These are phyloP conservation scores for Neuroterus valhalla DNA, from an alignment of 1,140 invertebrate genomes.

Conservation along the genomic window DNA sequence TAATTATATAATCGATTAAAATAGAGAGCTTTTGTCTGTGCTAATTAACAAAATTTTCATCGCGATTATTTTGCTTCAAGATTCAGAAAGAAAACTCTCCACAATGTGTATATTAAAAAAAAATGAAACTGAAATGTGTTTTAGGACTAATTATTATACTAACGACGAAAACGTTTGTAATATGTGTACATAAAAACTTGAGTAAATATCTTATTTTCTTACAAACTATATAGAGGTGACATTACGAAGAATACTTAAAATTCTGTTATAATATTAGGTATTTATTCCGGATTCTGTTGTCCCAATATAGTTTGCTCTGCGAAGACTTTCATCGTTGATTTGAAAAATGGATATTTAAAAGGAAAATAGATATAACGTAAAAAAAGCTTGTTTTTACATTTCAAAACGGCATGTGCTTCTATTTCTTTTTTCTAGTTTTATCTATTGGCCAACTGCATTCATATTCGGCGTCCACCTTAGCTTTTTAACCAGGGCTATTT, in stretches of 20 bases:
- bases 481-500: conserved; percentile 8
- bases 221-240: conserved; percentile 67
- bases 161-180: conserved; percentile 61
- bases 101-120: conserved; percentile 23
- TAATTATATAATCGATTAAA: conserved; percentile 33
- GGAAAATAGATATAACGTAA: conserved; percentile 36
- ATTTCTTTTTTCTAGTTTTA: conserved; percentile 26
- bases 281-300: conserved; percentile 65
- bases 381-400: conserved; percentile 33
- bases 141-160: conserved; percentile 30
- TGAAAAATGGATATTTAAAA: conserved; percentile 35
- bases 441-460: conserved; percentile 19
- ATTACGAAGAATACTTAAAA: conserved; percentile 65
- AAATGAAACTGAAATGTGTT: not conserved
- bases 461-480: conserved; percentile 2
- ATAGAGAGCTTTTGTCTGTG: conserved; percentile 30
- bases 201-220: conserved; percentile 72
- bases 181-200: conserved; percentile 70
- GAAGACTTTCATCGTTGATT: conserved; percentile 44
- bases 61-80: not conserved
- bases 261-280: conserved; percentile 64
- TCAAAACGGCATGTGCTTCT: not conserved
- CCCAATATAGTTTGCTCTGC: conserved; percentile 62
- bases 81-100: not conserved
- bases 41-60: not conserved